Base-by-base conservation (phyloP, 2,888 invertebrate genomes). In the Lasioglossum pauxillum region DNA sequence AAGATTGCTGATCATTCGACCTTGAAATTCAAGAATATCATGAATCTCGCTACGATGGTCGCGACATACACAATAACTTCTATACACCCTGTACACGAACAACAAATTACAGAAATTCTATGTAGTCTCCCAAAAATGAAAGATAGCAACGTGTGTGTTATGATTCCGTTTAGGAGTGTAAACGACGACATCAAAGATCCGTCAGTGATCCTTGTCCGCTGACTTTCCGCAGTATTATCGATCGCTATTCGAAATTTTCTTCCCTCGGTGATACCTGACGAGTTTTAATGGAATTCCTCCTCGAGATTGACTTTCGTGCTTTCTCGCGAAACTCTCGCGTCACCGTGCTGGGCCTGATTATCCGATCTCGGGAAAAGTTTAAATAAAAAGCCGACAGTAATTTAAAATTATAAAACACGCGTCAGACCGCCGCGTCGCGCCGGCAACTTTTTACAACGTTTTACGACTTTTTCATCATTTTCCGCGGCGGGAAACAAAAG, bases 271-370 rank as follows among this genome's bases (percentile, higher is more conserved):
- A 88, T 83, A 86, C 79, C 75, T 83, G 82, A 83, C 78, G 83
- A 90, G 84, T 89, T 91, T 91, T 89, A 89, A 90, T 90, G 81
- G 84, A 86, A 89, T 91, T 89, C 87, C 83, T 83, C 53, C 80
- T 73, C 38, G 82, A 83, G 81, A 83, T 81, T 75, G 84, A 85
- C 88, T 86, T 84, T 49, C 76, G 53, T 31, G 41, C 64, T 69
- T 53, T 60, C 27, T 57, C 12, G 60, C 82, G 10, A 72, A 75
- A 74, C 35, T 67, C 46, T 67, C 74, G 57, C n/a, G 46, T 67
- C 38, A 5, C 38, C 46, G 53, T 10, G 7, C 67, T 35, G 57
- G 57, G 49, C 67, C 46, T 64, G 72, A 79, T 79, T 76, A 69
- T 73, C 49, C 71, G 41, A 14, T 12, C 0, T 27, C 19, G 72